Evolutionary conservation across 2,888 invertebrate genomes (phyloP), one percentile per base, ranked within the genome.

Genomic region (Phorcus lineatus): DNA sequence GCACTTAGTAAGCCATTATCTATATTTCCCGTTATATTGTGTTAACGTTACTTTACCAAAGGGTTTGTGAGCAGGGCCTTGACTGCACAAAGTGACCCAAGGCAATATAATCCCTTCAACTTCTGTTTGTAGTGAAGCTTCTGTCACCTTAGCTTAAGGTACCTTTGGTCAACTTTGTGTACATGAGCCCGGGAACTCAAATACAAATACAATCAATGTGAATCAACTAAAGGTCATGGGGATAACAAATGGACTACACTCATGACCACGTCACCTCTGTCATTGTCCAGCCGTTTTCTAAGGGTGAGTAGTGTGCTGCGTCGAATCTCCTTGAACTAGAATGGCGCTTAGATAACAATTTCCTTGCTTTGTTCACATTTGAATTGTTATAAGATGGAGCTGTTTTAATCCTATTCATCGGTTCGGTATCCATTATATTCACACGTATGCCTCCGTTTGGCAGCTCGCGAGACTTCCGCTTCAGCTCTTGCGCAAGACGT

Each of bases 261-360:
- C 19, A 70, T 4, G 70, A n/a, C 31, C 31, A 70, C 31, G 70
- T 70, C 70, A 70, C 36, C 24, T 70, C 70, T 16, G 70, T 19
- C 70, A 70, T 70, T 36, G 70, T 70, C 70, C 70, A 70, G 40
- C 70, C 36, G 36, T 70, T 70, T n/a, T 70, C 70, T 70, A 70
- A 36, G 17, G 70, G 70, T 40, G 70, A 70, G 19, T 70, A 70
- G 16, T 31, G 70, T 9, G 28, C 31, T n/a, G 31, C 70, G 19
- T 70, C 70, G 17, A 70, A n/a, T 16, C 13, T 70, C 36, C 70
- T 70, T 16, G 31, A 28, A 70, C 19, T 40, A 9, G 28, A 36
- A 40, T 70, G 28, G 1, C 70, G 70, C 40, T 70, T 70, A 19
- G 70, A 31, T 70, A 70, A 19, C 36, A 70, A 40, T 40, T 36